Base-by-base conservation (phyloP, 2,113 vertebrate species). In the Larimichthys polyactis region DNA sequence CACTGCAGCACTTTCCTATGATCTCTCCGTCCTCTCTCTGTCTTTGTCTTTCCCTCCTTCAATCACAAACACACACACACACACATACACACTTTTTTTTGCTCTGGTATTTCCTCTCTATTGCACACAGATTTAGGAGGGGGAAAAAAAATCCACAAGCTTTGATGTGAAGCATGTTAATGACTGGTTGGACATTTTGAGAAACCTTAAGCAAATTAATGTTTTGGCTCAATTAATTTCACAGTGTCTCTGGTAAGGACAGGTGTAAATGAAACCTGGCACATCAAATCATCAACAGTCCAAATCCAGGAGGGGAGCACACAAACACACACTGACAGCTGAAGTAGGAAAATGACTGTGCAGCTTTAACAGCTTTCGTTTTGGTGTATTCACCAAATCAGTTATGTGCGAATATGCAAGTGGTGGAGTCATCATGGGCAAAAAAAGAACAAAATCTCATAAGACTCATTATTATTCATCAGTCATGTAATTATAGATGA, bases 191-290 rank as follows among this genome's bases (percentile, higher is more conserved):
- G 69, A 82, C 66, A 49, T 84, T 90, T 71, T 78, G 81, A 84
- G 64, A 75, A 80, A 76, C 77, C 79, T 78, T 71, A 36, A 85
- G 66, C 83, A 82, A 83, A 89, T 89, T 20, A 73, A 72, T 85
- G 82, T 87, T 86, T 91, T 88, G 63, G 77, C 89, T 87, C 71
- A 78, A 79, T 90, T 90, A 76, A 87, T 92, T 87, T 89, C 81
- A 77, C 82, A 81, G 69, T 48, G 85, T 86, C 79, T 92, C 82
- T 79, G 82, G 78, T 84, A 90, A 36, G 49, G 72, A 84, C 86
- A 90, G 87, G 90, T 87, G 89, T 79, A 91, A 88, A 90, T 84
- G 80, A 91, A 89, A 90, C 67, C 79, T 90, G 87, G 89, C 91
- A 90, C 86, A 67, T 88, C 72, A 66, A 81, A 81, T 91, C 70